Base-by-base conservation (phyloP, 2,797 vertebrate species). In the Lagodon rhomboides region DNA sequence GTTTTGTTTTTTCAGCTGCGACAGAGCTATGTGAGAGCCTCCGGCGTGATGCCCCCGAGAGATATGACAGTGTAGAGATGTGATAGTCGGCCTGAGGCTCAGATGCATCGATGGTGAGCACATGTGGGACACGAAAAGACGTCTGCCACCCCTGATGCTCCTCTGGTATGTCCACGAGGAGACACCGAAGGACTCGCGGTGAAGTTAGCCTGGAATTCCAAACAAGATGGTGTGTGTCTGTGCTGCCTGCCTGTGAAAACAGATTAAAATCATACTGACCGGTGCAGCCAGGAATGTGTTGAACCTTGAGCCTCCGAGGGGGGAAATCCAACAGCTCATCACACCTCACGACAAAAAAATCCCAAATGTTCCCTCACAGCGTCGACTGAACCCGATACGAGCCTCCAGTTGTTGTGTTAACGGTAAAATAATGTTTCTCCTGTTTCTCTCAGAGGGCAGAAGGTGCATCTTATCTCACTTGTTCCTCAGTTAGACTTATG, bases 181-280 rank as follows among this genome's bases (percentile, higher is more conserved):
- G 73, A 82, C 75, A 74, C 13, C 3, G 79, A 87, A 87, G 85
- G 83, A 73, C 53, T 83, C 62, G 8, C 34, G 51, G 64, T 55
- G 56, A 84, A 73, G 73, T 68, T 65, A 78, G 81, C 70, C 55
- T 70, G 89, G 86, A 93, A 93, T 93, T 91, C 89, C 87, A 91
- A 91, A 93, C 85, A 82, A 84, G 79, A 90, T 87, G 82, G 89
- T 71, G 79, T 89, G 76, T 90, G 80, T 90, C 73, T 83, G 72
- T 71, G 81, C 79, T 53, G 67, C 70, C 87, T 78, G 89, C 67
- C 83, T 92, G 91, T 87, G 87, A 91, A 94, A 94, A 94, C 92
- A 92, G 87, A 92, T 92, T 91, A 79, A 87, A 91, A 88, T 86
- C 84, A 65, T 79, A 65, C 76, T 90, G 87, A 91, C 85, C 87